These are phyloP conservation scores for Diarsia brunnea DNA, from an alignment of 2,888 invertebrate genomes.

Conservation along the genomic window DNA sequence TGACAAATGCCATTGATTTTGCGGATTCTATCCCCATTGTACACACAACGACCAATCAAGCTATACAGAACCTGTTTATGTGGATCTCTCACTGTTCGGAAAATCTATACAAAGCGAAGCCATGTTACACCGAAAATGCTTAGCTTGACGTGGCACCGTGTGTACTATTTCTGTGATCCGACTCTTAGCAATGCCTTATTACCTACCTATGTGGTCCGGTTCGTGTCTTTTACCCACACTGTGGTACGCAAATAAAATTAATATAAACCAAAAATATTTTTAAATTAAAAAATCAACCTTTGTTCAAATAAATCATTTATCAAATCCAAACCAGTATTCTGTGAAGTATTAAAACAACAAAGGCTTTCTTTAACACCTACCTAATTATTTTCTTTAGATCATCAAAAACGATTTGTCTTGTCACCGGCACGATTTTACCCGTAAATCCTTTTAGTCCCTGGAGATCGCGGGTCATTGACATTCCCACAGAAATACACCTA, in stretches of 20 bases:
- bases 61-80: too few relatives aligned
- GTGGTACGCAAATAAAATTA: too few relatives aligned
- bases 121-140: too few relatives aligned
- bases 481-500: not conserved
- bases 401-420: constrained; percentile 18
- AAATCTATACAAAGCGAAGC: too few relatives aligned
- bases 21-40: not conserved
- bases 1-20: not conserved
- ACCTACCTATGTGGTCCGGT: not conserved
- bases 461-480: constrained; percentile 22
- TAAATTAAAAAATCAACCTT: not conserved
- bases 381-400: constrained; percentile 15
- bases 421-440: constrained; percentile 1
- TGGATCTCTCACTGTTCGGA: too few relatives aligned
- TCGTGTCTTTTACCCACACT: not conserved
- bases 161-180: not conserved
- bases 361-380: constrained; percentile 5
- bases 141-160: too few relatives aligned
- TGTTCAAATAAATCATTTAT: not conserved
- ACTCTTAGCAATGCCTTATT: not conserved
- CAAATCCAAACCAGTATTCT: not conserved
- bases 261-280: not conserved
- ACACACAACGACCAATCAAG: too few relatives aligned
- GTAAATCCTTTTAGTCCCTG: constrained; percentile 8
- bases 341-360: constrained; percentile 5